These are phyloP conservation scores for Ovis aries DNA, from an alignment of 2,113 vertebrate genomes.

Conservation along the genomic window ARS-UI_Ramb_v3.0 NC_056056.1:41009001-41009500, in stretches of 20 bases:
- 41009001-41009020: background rate
- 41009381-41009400: background rate
- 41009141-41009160: background rate
- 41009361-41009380: background rate
- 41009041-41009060: background rate
- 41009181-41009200: background rate
- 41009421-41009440: background rate
- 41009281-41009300: background rate
- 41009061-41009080: background rate
- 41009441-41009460: background rate
- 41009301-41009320: background rate
- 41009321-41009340: background rate
- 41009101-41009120: background rate
- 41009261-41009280: constrained; percentile 17
- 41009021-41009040: constrained; percentile 4
- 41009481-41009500: background rate
- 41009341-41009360: background rate
- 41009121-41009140: background rate
- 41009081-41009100: background rate
- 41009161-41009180: background rate
- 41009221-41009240: background rate
- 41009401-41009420: background rate
- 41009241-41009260: background rate
- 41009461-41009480: background rate
- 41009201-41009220: background rate